Conservation (phyloP, 2,113 vertebrate genomes). For the Trematocara marginatum region DNA sequence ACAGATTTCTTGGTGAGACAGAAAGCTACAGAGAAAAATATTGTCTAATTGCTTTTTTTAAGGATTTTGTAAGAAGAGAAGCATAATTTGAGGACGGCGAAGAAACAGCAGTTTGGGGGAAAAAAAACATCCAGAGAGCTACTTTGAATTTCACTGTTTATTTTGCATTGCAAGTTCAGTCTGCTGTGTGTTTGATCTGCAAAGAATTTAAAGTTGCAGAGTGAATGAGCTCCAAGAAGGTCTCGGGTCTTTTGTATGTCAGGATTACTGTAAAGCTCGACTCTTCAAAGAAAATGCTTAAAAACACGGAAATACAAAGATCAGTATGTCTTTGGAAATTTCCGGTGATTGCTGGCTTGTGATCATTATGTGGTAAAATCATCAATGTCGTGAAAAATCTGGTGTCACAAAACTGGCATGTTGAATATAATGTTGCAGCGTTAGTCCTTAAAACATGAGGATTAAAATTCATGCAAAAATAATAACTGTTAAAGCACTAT, state of each 20-base stretch:
- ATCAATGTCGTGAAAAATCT: not conserved
- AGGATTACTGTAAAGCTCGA: not conserved
- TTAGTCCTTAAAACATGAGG: not conserved
- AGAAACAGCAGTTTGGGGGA: not conserved
- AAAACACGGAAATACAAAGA: not conserved
- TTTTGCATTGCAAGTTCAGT: not conserved
- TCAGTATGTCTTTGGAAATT: not conserved
- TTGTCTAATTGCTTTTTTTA: not conserved
- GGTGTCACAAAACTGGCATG: not conserved
- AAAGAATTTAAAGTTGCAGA: not conserved
- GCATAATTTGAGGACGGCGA: not conserved
- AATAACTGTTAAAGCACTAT: not conserved
- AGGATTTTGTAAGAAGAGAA: not conserved
- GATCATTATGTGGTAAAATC: not conserved
- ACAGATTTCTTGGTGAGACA: conserved; percentile 5
- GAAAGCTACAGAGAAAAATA: not conserved
- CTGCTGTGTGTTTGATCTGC: not conserved
- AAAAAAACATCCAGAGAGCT: not conserved
- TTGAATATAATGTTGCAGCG: not conserved
- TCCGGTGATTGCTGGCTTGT: not conserved
- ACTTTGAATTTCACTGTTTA: not conserved
- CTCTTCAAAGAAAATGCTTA: not conserved
- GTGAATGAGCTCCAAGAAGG: not conserved
- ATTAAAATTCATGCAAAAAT: not conserved
- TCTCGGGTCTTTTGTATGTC: not conserved